Conservation (phyloP, 2,113 vertebrate species). For the Isurus oxyrinchus region DNA sequence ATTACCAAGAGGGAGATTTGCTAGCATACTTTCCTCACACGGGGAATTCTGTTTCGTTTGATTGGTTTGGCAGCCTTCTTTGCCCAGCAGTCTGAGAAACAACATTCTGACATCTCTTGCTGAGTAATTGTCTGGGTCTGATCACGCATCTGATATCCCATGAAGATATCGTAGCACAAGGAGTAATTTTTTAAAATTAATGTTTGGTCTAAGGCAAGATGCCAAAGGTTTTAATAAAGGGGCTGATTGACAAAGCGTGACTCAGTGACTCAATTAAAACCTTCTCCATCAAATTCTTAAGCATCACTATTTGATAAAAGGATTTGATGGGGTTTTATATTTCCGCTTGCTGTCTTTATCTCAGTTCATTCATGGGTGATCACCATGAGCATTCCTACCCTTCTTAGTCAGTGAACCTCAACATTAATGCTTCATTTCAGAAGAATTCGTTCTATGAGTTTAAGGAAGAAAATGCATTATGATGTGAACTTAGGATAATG, state of each 20-base stretch:
- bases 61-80: background rate
- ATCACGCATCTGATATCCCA: background rate
- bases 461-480: background rate
- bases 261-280: background rate
- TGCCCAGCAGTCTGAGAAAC: background rate
- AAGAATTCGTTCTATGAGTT: background rate
- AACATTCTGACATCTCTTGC: background rate
- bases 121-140: background rate
- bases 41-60: background rate
- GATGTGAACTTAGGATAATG: background rate
- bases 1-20: background rate
- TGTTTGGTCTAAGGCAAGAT: background rate
- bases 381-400: background rate
- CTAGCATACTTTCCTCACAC: background rate
- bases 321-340: slow-evolving; percentile 3
- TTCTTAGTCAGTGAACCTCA: background rate
- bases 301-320: background rate
- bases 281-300: background rate
- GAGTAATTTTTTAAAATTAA: background rate
- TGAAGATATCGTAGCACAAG: background rate
- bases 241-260: background rate
- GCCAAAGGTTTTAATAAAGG: background rate
- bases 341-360: background rate
- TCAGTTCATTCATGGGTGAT: background rate
- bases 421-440: background rate